Conservation (phyloP, 35 echinoderm and acorn worm genomes). For the Lytechinus variegatus region DNA sequence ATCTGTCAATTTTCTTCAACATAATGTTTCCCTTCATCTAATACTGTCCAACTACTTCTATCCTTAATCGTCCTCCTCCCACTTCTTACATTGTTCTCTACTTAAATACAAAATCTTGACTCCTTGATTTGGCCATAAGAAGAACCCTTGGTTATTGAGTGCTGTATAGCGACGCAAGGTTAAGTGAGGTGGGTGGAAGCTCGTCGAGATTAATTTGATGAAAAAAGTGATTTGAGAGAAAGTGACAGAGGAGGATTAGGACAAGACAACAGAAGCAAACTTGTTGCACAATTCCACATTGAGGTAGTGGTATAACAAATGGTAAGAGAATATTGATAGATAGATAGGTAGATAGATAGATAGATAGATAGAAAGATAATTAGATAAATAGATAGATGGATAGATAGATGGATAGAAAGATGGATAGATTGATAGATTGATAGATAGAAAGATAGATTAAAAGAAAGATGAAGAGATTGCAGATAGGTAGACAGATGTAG, state of each 20-base stretch:
- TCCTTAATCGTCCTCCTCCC: background rate
- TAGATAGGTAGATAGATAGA: background rate
- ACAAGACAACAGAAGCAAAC: background rate
- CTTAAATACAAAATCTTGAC: background rate
- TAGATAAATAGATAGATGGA: background rate
- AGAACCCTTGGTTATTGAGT: background rate
- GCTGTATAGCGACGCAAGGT: background rate
- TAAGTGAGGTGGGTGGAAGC: background rate
- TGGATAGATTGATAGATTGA: background rate
- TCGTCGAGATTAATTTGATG: background rate
- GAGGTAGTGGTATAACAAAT: background rate
- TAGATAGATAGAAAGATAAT: background rate
- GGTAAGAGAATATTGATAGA: background rate
- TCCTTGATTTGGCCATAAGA: background rate
- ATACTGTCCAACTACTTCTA: background rate
- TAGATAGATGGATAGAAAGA: background rate
- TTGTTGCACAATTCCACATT: background rate
- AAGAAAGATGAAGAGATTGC: background rate
- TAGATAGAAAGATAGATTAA: background rate
- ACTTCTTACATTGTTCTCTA: too few species aligned
- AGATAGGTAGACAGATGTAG: too few species aligned
- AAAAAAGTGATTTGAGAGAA: background rate
- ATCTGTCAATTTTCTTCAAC: too few species aligned
- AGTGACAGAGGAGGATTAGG: background rate
- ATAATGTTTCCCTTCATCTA: too few species aligned